Evolutionary conservation across 2,113 vertebrate genomes (phyloP).

Genomic region (Mesitornis unicolor): DNA sequence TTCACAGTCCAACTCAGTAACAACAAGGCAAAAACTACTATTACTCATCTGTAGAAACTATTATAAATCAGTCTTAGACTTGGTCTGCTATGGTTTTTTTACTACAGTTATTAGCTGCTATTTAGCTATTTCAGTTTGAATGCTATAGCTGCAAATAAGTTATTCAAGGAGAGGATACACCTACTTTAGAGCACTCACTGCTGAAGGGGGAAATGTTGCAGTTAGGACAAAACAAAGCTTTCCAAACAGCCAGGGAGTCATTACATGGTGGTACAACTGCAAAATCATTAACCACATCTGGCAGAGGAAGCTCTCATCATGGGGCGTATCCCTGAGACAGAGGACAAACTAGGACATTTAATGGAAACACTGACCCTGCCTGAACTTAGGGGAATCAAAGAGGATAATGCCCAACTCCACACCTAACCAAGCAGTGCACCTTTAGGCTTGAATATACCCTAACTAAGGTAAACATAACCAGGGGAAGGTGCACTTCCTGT

Average conservation of each 20-base stretch:
- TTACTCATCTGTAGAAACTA: neutral
- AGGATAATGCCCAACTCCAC: neutral
- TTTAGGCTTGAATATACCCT: neutral
- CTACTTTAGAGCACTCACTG: neutral
- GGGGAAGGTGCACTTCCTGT: neutral
- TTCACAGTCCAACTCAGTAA: neutral
- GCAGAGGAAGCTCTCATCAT: neutral
- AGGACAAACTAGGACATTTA: neutral
- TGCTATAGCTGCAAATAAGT: neutral
- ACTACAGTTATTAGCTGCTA: neutral
- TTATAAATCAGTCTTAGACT: neutral
- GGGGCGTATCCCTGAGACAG: neutral
- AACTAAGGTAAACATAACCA: neutral
- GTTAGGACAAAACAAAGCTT: neutral
- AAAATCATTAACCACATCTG: neutral
- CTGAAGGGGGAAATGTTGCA: neutral
- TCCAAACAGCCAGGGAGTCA: neutral
- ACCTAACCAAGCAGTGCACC: neutral
- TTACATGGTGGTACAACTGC: neutral
- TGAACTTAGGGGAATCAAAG: neutral
- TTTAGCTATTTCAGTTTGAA: neutral
- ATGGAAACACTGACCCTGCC: neutral
- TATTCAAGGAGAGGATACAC: neutral
- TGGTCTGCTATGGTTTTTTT: neutral
- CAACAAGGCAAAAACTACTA: neutral